A percentile compares a stretch with the other conserved stretches of the same genome.
Evolutionary conservation across 2,113 vertebrate species (phyloP).

Genomic region (Vulpes ferrilata): DNA sequence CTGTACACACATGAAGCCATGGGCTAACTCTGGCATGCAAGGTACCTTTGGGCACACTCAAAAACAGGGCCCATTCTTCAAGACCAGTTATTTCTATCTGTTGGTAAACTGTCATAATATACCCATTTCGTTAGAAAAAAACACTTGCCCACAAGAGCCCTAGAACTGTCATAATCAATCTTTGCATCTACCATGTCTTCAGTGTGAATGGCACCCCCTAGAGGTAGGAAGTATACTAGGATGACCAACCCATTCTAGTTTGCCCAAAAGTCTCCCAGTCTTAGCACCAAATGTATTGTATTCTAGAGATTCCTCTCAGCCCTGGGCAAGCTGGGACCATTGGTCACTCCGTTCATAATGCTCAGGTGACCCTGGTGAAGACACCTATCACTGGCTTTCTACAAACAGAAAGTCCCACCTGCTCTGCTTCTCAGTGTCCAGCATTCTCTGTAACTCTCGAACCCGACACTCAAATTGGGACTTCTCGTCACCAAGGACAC

Average conservation of each 20-base stretch:
- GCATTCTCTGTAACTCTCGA: conserved; percentile 96
- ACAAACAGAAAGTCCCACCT: conserved; percentile 87
- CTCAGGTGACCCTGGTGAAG: conserved; percentile 35
- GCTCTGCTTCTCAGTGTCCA: conserved; percentile 98
- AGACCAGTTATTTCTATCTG: neutral
- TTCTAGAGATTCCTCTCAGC: neutral
- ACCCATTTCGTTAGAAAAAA: neutral
- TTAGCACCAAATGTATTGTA: neutral
- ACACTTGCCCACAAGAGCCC: neutral
- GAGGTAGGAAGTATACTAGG: neutral
- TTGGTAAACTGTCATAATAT: neutral
- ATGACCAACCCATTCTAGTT: neutral
- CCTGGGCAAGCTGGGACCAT: neutral
- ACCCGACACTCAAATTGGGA: conserved; percentile 96
- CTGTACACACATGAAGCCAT: neutral
- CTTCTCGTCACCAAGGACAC: conserved; percentile 97
- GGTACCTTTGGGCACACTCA: neutral
- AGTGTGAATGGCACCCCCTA: neutral
- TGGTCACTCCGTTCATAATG: neutral
- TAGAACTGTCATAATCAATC: neutral
- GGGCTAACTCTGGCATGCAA: neutral
- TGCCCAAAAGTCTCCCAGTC: neutral
- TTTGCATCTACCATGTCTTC: neutral
- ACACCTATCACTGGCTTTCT: neutral
- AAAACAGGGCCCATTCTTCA: neutral